These are phyloP conservation scores for Epizoanthus rinbou DNA, from an alignment of 92 coral and sea anemone species.

Conservation along the genomic window DNA sequence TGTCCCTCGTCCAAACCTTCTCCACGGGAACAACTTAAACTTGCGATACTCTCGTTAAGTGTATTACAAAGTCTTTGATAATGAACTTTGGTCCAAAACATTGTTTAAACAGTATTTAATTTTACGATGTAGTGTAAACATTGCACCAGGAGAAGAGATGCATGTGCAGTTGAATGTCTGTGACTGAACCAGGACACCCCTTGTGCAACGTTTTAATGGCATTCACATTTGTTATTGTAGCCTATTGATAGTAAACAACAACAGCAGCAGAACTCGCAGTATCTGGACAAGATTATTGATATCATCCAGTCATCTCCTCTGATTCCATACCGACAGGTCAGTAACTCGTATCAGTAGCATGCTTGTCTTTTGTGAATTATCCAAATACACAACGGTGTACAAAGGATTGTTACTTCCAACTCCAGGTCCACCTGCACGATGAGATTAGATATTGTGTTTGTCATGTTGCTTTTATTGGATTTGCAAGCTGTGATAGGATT, in stretches of 20 bases:
- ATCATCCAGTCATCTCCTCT: conserved; percentile 91
- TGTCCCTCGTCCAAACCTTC: not conserved
- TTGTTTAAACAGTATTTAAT: not conserved
- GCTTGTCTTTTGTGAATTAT: too few species aligned
- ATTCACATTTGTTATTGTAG: conserved; percentile 43
- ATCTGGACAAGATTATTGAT: conserved; percentile 79
- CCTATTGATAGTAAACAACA: conserved; percentile 72
- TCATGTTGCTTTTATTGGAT: too few species aligned
- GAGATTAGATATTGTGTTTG: too few species aligned
- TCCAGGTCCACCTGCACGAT: too few species aligned
- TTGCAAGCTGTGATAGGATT: too few species aligned
- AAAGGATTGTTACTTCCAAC: too few species aligned
- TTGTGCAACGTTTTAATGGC: not conserved
- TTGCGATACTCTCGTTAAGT: not conserved
- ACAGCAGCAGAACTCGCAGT: conserved; percentile 80
- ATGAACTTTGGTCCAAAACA: too few species aligned
- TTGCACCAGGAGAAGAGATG: not conserved
- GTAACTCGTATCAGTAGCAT: not conserved
- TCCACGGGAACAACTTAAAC: too few species aligned
- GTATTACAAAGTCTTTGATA: too few species aligned
- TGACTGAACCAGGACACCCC: not conserved
- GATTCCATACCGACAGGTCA: conserved; percentile 54
- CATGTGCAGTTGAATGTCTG: not conserved
- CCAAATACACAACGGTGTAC: too few species aligned
- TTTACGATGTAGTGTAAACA: not conserved